Conservation (phyloP, 30 jellyfish, hydroid and myxozoan species). For the Aurelia sp. region DNA sequence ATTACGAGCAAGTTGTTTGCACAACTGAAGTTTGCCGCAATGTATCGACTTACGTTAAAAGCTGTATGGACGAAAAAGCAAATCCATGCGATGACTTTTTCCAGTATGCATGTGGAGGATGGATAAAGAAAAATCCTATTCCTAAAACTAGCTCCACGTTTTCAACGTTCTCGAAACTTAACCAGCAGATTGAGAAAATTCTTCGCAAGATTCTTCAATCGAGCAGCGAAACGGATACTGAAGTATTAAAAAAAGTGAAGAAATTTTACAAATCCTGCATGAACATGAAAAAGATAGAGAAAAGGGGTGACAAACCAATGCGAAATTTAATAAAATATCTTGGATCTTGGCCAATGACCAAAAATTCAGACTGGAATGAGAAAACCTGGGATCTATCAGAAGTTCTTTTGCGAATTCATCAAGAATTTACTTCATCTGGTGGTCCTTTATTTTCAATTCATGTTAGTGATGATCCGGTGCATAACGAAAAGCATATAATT, state of each 20-base stretch:
- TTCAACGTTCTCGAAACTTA: conserved; percentile 92
- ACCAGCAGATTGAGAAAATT: conserved; percentile 89
- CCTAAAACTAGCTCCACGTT: conserved; percentile 97
- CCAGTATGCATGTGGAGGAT: conserved; percentile 97
- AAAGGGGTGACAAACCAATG: conserved; percentile 84
- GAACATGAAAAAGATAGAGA: conserved; percentile 76
- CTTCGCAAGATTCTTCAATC: conserved; percentile 77
- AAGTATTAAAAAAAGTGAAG: conserved; percentile 79
- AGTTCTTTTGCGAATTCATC: conserved; percentile 72
- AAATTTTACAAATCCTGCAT: conserved; percentile 86
- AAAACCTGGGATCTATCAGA: conserved; percentile 74
- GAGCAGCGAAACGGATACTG: conserved; percentile 51
- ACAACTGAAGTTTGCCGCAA: conserved; percentile 71
- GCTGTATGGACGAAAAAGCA: conserved; percentile 74
- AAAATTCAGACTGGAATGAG: conserved; percentile 70
- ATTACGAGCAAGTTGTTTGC: conserved; percentile 70
- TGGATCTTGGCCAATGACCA: conserved; percentile 93
- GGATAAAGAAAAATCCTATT: conserved; percentile 93
- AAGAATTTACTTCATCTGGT: conserved; percentile 95
- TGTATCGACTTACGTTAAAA: conserved; percentile 72
- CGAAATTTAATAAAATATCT: conserved; percentile 72
- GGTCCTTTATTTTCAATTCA: conserved; percentile 98
- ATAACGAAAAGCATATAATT: conserved; percentile 86
- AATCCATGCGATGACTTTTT: conserved; percentile 93
- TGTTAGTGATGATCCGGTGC: conserved; percentile 98